Evolutionary conservation across 2,797 vertebrate genomes (phyloP), one percentile per base, ranked within the genome.

Genomic region (Fundulus diaphanus): DNA sequence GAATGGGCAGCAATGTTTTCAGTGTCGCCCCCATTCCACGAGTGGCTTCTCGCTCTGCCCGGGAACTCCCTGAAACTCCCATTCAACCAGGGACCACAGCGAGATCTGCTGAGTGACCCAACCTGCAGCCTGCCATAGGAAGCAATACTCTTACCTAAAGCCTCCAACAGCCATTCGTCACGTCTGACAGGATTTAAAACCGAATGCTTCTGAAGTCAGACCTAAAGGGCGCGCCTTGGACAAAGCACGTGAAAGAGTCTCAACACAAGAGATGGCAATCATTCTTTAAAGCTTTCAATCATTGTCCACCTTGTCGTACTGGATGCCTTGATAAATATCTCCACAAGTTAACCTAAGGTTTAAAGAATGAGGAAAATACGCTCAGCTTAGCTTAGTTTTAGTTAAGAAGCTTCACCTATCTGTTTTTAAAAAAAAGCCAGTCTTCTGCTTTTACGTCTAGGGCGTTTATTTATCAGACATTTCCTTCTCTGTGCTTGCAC

Each of bases 1-100:
- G 68, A 67, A 24, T 46, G 35, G 29, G 63, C 29, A 3, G 40
- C 61, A 2, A 59, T 29, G 29, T 3, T 59, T 59, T 59, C 57
- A 63, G 8, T 12, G 44, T 15, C 13, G 37, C 37, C 63, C 63
- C 63, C 63, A n/a, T n/a, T 52, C 51, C 51, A 11, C 27, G 49
- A 67, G 54, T 49, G 52, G 66, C 70, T 74, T 42, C 33, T 56
- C 33, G 13, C 48, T 12, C 24, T 46, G 7, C 68, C 33, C 72
- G 85, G 83, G 87, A 90, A 87, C 1, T 70, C 88, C 90, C 67
- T 68, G 9, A 74, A 44, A 56, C 78, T 73, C 57, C 35, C 18
- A 27, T 13, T 56, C 66, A 71, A 24, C 77, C 24, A 82, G 7
- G 74, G 33, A 80, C 81, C 57, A n/a, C n/a, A n/a, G n/a, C 70